phyloP scores from a whole-genome alignment of 2,797 vertebrate species.

The Melanotaenia trifasciata region DNA sequence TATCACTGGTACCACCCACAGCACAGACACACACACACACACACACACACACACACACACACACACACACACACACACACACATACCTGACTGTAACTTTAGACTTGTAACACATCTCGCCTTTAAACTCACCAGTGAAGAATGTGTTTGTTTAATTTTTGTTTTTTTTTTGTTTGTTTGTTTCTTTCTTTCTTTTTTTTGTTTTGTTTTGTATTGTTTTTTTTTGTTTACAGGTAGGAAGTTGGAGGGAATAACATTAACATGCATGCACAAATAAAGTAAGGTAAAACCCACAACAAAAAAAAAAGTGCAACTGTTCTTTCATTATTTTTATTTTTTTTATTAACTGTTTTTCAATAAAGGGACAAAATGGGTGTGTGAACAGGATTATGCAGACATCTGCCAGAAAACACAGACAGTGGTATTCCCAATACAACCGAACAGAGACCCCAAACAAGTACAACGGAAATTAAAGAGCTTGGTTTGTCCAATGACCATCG shows the following conservation, averaged over 20 bases:
- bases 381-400: slow-evolving; percentile 99
- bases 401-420: slow-evolving; percentile 99
- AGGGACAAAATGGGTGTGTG: slow-evolving; percentile 99
- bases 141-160: neutral
- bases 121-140: neutral
- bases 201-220: no score
- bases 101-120: neutral
- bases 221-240: no score
- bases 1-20: neutral
- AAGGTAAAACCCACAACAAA: slow-evolving; percentile 57
- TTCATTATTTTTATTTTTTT: slow-evolving; percentile 75
- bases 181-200: no score
- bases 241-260: neutral
- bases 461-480: slow-evolving; percentile 92
- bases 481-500: slow-evolving; percentile 96
- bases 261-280: slow-evolving; percentile 16
- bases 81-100: neutral
- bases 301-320: slow-evolving; percentile 83
- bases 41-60: no score
- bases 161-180: neutral
- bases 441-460: slow-evolving; percentile 99
- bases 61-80: neutral
- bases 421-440: slow-evolving; percentile 99
- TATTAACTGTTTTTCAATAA: slow-evolving; percentile 93
- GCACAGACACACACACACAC: no score